Evolutionary conservation across 2,113 vertebrate genomes (phyloP), one percentile per base, ranked within the genome.

Genomic region (Blennius ocellaris): DNA sequence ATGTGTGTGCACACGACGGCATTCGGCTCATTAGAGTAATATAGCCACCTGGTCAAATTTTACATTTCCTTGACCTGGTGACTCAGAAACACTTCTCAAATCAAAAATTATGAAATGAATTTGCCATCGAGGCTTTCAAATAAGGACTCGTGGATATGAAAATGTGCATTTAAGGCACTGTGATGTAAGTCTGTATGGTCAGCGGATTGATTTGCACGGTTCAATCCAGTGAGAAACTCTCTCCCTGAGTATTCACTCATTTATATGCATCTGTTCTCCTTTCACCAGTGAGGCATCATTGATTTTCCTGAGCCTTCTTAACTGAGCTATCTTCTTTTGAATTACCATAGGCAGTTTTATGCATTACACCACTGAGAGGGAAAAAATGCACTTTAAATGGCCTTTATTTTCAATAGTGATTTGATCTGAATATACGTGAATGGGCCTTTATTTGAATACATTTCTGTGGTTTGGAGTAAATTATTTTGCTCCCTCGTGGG

Each of bases 301-400:
- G 89, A 89, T 92, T 91, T 84, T 87, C 76, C 76, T 41, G 71
- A 80, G 81, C 74, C 80, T 50, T 82, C 87, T 87, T 90, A 92
- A 91, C 86, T 80, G 84, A 91, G 87, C 89, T 73, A 91, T 92
- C 87, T 92, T 91, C 86, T 91, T 83, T 78, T 85, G 86, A 91
- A 91, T 91, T 89, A 88, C 89, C 82, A 90, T 72, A 67, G 86
- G 85, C 85, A 87, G 83, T 57, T 59, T 81, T 84, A 75, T 80
- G 81, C 83, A 89, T 89, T 83, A 85, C 85, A 84, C 76, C 75
- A 51, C 80, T 7, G 87, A 87, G 73, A 78, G 72, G 72, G 6
- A 83, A 89, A 82, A 87, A 89, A 90, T 79, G 70, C 69, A 77
- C 76, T 91, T 84, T 87, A 90, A 90, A 90, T 79, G 57, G 83